Evolutionary conservation across 2,888 invertebrate species (phyloP).

Genomic region (Brachynemurus nebulosus): DNA sequence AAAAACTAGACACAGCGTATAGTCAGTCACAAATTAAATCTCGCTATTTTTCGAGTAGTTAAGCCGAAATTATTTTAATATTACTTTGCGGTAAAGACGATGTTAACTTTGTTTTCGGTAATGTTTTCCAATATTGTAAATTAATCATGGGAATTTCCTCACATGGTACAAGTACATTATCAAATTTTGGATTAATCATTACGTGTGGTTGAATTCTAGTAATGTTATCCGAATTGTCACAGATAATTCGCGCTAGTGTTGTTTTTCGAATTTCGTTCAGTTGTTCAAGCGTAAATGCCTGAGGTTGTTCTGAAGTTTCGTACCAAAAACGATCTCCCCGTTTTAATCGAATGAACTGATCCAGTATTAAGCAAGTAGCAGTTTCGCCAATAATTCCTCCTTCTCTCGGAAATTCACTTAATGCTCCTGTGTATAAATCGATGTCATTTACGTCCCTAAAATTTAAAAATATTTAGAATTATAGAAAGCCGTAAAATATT

Average conservation of each 20-base stretch:
- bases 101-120: no score
- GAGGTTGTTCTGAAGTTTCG: constrained; percentile 49
- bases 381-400: constrained; percentile 73
- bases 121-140: constrained; percentile 2
- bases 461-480: constrained; percentile 10
- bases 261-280: constrained; percentile 66
- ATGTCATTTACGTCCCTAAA: constrained; percentile 60
- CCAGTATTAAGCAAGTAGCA: constrained; percentile 67
- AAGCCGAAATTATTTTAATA: no score
- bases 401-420: constrained; percentile 60
- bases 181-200: constrained; percentile 34
- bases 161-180: not conserved
- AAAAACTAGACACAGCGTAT: no score
- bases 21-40: no score
- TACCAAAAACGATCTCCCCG: constrained; percentile 82
- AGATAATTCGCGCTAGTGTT: constrained; percentile 57
- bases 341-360: constrained; percentile 73
- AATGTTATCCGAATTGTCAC: constrained; percentile 58
- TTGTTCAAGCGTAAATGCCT: constrained; percentile 62
- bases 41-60: no score
- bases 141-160: not conserved
- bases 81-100: no score
- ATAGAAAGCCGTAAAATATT: not conserved
- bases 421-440: constrained; percentile 76
- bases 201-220: constrained; percentile 48